phyloP scores from a whole-genome alignment of 23 tunicate species.

The Clavelina lepadiformis region DNA sequence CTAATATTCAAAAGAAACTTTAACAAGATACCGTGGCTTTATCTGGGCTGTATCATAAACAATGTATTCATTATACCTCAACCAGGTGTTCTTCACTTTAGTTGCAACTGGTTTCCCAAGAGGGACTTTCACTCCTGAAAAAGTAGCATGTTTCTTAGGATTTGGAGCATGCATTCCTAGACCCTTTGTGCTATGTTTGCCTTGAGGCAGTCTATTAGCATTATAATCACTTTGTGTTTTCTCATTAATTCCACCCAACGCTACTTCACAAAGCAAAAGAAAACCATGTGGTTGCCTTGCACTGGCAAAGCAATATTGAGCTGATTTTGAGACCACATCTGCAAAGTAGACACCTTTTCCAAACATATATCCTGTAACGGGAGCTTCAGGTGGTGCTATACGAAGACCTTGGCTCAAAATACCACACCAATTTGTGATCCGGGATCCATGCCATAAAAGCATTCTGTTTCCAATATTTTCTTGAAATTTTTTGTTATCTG shows the following conservation, averaged over 20 bases:
- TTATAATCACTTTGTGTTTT: conserved; percentile 17
- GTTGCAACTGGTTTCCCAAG: conserved; percentile 40
- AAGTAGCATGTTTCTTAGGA: conserved; percentile 11
- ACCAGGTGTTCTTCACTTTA: neutral
- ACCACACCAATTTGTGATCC: conserved; percentile 80
- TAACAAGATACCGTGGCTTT: conserved; percentile 38
- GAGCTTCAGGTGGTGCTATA: conserved; percentile 89
- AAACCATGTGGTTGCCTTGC: conserved; percentile 50
- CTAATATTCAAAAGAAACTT: conserved; percentile 23
- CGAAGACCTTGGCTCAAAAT: conserved; percentile 72
- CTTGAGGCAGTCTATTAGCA: conserved; percentile 46
- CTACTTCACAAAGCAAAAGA: conserved; percentile 73
- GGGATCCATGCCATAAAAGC: conserved; percentile 81
- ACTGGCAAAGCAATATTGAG: conserved; percentile 55
- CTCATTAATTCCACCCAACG: conserved; percentile 46
- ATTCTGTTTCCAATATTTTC: conserved; percentile 47
- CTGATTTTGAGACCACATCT: conserved; percentile 81
- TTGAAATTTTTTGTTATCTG: conserved; percentile 26
- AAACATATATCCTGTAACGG: conserved; percentile 67
- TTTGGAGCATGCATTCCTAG: conserved; percentile 38
- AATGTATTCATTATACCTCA: conserved; percentile 51
- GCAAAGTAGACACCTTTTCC: conserved; percentile 94
- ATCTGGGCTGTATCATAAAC: conserved; percentile 56
- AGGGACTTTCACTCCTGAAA: conserved; percentile 42
- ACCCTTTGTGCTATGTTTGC: conserved; percentile 61